A percentile compares a stretch with the other conserved stretches of the same genome.
Evolutionary conservation across 2,888 invertebrate genomes (phyloP).

Genomic region (Azorinus chamasolen): DNA sequence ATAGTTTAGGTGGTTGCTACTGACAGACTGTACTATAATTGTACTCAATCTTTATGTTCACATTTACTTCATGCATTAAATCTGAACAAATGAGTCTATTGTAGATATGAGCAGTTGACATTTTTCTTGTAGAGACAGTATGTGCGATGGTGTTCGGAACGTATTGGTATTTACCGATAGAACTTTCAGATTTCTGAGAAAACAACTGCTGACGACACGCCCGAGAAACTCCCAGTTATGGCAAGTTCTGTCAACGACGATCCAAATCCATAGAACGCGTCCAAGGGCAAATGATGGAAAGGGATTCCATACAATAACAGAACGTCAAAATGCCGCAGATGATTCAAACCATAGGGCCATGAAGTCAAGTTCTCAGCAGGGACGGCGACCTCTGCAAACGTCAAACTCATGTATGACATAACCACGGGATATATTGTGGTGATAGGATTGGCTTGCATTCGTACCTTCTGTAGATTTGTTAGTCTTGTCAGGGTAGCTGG

Average conservation of each 20-base stretch:
- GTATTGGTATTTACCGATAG: no score
- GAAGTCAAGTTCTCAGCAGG: neutral
- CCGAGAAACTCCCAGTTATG: neutral
- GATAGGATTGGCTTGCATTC: conserved; percentile 6
- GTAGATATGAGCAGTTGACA: no score
- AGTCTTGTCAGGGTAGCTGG: conserved; percentile 6
- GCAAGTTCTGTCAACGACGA: neutral
- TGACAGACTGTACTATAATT: no score
- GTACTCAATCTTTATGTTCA: no score
- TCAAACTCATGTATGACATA: neutral
- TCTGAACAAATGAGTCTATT: no score
- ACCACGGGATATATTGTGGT: neutral
- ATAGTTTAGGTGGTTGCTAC: no score
- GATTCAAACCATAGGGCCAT: conserved; percentile 3
- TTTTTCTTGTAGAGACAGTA: no score
- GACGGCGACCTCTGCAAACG: neutral
- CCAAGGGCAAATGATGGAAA: neutral
- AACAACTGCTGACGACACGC: conserved; percentile 4
- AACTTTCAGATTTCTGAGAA: neutral
- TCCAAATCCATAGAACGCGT: conserved; percentile 7
- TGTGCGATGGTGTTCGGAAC: no score
- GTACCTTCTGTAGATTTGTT: conserved; percentile 1
- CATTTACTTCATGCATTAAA: no score
- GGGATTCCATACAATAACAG: neutral
- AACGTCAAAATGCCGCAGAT: neutral